Percentiles rank a stretch among this genome's conserved stretches.
Conservation (phyloP, 2,113 vertebrate species). For the Grantiella picta region DNA sequence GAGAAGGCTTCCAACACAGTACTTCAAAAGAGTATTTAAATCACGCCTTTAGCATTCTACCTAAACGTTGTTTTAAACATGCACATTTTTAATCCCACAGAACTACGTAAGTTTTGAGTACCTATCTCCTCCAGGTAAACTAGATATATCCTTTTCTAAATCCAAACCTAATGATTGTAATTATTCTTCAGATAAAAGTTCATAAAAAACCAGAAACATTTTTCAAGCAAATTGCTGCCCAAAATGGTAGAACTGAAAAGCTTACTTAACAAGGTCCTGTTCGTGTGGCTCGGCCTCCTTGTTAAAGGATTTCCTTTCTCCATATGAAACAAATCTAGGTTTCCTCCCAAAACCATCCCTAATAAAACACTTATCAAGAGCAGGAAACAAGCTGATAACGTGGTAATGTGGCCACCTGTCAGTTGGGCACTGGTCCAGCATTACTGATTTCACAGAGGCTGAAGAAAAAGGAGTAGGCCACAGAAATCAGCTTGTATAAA, state of each 20-base stretch:
- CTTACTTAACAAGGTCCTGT: not conserved
- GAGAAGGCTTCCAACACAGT: not conserved
- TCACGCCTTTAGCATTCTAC: not conserved
- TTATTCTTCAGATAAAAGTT: not conserved
- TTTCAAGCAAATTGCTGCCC: not conserved
- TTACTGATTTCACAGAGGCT: not conserved
- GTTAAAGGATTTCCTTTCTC: not conserved
- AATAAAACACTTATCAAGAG: conserved; percentile 44
- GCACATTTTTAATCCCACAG: not conserved
- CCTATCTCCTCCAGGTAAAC: not conserved
- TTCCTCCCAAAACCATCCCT: not conserved
- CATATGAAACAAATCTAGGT: not conserved
- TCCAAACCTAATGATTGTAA: not conserved
- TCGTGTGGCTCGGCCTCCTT: not conserved
- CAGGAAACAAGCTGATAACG: conserved; percentile 1
- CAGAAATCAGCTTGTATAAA: not conserved
- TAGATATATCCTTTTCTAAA: not conserved
- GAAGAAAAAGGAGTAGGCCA: not conserved
- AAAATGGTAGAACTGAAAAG: not conserved
- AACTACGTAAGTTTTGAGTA: not conserved
- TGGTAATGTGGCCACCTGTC: conserved; percentile 19
- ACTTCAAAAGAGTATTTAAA: not conserved
- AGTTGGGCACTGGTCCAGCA: not conserved
- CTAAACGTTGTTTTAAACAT: not conserved
- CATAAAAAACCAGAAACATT: not conserved